Percentiles rank a stretch among this genome's conserved stretches.
phyloP scores from a whole-genome alignment of 37 sponge, comb jelly and placozoan species.

The Diacarnus erythraeanus region DNA sequence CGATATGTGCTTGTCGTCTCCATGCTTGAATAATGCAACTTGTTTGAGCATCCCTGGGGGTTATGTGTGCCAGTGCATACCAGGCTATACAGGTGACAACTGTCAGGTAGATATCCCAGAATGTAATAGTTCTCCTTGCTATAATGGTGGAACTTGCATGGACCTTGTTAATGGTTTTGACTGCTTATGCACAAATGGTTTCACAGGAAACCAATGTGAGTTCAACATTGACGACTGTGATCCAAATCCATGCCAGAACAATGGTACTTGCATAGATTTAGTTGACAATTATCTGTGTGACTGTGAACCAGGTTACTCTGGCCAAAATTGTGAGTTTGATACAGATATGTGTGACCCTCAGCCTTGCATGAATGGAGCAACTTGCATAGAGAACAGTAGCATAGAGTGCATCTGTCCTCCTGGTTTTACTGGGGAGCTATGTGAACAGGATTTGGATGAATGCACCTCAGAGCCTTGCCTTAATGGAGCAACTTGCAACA shows the following conservation, averaged over 20 bases:
- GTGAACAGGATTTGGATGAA: constrained; percentile 41
- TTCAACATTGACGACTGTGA: constrained; percentile 22
- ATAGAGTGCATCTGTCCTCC: constrained; percentile 34
- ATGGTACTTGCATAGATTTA: constrained; percentile 55
- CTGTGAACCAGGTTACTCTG: constrained; percentile 48
- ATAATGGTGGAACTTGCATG: constrained; percentile 50
- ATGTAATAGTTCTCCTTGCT: constrained; percentile 35
- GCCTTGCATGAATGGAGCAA: constrained; percentile 60
- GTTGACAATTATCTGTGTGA: constrained; percentile 42
- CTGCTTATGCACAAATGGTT: constrained; percentile 58
- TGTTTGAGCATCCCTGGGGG: constrained; percentile 8
- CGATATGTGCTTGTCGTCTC: constrained; percentile 25
- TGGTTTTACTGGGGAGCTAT: constrained; percentile 43
- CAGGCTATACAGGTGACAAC: constrained; percentile 35
- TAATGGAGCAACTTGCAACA: constrained; percentile 42
- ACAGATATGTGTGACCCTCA: constrained; percentile 26
- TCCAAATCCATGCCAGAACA: constrained; percentile 40
- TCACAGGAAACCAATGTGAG: constrained; percentile 47
- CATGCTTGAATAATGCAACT: constrained; percentile 59
- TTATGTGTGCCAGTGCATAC: constrained; percentile 53
- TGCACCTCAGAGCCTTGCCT: constrained; percentile 15
- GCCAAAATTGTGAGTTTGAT: constrained; percentile 50
- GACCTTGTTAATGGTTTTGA: constrained; percentile 36
- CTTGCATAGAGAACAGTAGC: constrained; percentile 35
- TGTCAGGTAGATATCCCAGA: constrained; percentile 44